Conservation (phyloP, 2,888 invertebrate species). For the Agrotis puta region DNA sequence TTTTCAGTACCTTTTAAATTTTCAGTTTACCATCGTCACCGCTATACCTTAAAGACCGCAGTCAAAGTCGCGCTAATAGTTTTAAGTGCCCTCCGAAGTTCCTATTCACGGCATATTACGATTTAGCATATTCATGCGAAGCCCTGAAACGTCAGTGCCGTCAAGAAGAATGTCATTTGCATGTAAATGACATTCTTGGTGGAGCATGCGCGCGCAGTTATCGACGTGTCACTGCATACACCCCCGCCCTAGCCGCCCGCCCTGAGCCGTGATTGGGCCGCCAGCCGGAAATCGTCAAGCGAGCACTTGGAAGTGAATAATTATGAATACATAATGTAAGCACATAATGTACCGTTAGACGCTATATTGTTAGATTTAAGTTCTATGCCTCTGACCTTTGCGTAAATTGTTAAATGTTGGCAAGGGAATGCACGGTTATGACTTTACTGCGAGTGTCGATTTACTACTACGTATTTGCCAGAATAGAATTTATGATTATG, state of each 20-base stretch:
- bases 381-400: conserved; percentile 14
- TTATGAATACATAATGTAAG: conserved; percentile 66
- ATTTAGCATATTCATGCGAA: conserved; percentile 59
- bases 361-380: conserved; percentile 25
- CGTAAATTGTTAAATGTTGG: conserved; percentile 13
- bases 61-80: conserved; percentile 40
- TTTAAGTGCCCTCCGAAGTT: conserved; percentile 36
- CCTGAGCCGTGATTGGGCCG: conserved; percentile 80
- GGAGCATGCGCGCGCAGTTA: conserved; percentile 79
- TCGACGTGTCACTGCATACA: conserved; percentile 71
- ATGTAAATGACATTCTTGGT: conserved; percentile 58
- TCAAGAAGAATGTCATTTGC: conserved; percentile 59
- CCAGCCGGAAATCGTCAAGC: conserved; percentile 62
- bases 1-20: conserved; percentile 20
- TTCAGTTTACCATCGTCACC: conserved; percentile 5
- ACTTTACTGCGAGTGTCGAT: neutral
- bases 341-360: conserved; percentile 49
- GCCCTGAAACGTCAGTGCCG: conserved; percentile 53
- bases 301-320: conserved; percentile 60
- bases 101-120: conserved; percentile 48
- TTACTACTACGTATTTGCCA: conserved; percentile 2
- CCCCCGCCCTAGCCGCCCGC: conserved; percentile 76
- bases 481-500: conserved; percentile 4
- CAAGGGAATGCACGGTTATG: conserved; percentile 13
- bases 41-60: conserved; percentile 9